These are phyloP conservation scores for Leptatherina wallacei DNA, from an alignment of 2,797 vertebrate genomes.

Conservation along the genomic window DNA sequence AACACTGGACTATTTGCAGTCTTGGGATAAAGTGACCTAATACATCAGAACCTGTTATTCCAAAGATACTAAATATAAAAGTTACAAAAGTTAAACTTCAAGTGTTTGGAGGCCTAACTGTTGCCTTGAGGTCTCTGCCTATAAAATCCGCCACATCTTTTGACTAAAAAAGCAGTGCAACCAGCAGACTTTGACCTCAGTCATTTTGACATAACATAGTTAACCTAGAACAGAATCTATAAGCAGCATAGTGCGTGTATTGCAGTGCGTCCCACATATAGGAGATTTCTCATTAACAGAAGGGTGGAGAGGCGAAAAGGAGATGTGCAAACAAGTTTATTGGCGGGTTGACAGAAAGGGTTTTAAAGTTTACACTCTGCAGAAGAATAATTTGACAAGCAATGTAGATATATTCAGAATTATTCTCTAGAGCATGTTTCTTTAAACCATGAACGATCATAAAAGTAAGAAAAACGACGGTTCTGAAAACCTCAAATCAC, in stretches of 20 bases:
- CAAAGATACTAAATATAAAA: not conserved
- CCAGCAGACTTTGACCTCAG: not conserved
- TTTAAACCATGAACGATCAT: constrained; percentile 38
- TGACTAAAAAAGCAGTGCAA: not conserved
- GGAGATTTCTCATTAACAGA: not conserved
- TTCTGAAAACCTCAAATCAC: constrained; percentile 36
- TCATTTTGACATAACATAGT: too few species aligned
- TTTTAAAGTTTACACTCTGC: constrained; percentile 63
- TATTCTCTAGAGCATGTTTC: constrained; percentile 46
- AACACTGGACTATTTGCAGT: not conserved
- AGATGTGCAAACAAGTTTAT: constrained; percentile 79
- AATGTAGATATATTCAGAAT: constrained; percentile 71
- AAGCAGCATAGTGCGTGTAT: not conserved
- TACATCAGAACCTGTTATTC: not conserved
- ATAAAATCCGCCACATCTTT: too few species aligned
- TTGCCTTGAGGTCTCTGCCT: too few species aligned
- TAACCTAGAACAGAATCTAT: not conserved
- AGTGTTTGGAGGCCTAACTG: not conserved
- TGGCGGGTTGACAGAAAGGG: constrained; percentile 69
- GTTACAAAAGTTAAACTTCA: not conserved
- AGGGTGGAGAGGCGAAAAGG: not conserved
- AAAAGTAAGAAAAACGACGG: constrained; percentile 41
- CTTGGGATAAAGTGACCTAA: too few species aligned
- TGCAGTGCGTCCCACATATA: not conserved
- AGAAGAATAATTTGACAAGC: constrained; percentile 66